These are phyloP conservation scores for Polia nebulosa DNA, from an alignment of 2,888 invertebrate species.

Conservation along the genomic window DNA sequence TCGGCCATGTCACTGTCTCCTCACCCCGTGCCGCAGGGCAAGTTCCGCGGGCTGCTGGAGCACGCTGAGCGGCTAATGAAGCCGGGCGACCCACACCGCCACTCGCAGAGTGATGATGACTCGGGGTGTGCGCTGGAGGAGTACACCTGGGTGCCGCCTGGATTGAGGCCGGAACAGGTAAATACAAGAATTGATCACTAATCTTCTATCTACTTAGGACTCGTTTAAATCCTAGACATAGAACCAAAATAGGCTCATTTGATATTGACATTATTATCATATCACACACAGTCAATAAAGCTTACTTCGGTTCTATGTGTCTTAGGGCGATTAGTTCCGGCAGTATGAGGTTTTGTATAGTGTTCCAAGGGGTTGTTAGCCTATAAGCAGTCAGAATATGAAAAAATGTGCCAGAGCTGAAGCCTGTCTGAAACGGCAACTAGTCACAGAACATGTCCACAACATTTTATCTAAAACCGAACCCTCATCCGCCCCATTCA, in stretches of 20 bases:
- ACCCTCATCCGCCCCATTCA: conserved; percentile 7
- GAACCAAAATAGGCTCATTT: too few relatives aligned
- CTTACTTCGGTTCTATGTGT: too few relatives aligned
- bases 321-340: too few relatives aligned
- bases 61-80: conserved; percentile 92
- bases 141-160: conserved; percentile 99
- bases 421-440: background rate
- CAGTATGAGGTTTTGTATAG: too few relatives aligned
- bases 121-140: conserved; percentile 99
- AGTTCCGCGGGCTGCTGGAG: conserved; percentile 86
- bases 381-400: too few relatives aligned
- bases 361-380: too few relatives aligned
- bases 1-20: conserved; percentile 88
- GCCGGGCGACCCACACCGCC: conserved; percentile 94
- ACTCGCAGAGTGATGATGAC: conserved; percentile 99
- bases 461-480: conserved; percentile 6
- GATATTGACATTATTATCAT: too few relatives aligned
- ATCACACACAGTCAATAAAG: too few relatives aligned
- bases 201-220: background rate
- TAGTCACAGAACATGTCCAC: background rate
- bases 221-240: too few relatives aligned
- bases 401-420: too few relatives aligned
- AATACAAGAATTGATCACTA: conserved; percentile 61
- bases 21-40: conserved; percentile 86
- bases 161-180: conserved; percentile 98